These are phyloP conservation scores for Pseudoatta argentina DNA, from an alignment of 1,140 invertebrate genomes.

Conservation along the genomic window DNA sequence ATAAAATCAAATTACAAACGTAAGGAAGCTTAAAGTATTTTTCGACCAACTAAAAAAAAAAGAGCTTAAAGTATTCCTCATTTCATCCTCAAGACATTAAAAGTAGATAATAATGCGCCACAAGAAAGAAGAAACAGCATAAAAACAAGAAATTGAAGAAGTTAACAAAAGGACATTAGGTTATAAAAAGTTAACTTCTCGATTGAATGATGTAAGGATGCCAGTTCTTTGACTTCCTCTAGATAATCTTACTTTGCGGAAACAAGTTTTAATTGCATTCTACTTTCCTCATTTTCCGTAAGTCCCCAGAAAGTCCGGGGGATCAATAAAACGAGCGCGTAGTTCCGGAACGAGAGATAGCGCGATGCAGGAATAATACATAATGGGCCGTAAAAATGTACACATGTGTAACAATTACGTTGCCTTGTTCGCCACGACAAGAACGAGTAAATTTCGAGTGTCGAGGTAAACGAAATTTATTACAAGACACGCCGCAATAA, in stretches of 20 bases:
- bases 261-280: constrained; percentile 61
- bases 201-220: constrained; percentile 44
- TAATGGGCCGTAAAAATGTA: constrained; percentile 64
- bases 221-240: constrained; percentile 30
- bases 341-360: constrained; percentile 60
- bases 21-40: constrained; percentile 21
- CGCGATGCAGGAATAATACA: constrained; percentile 53
- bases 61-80: neutral
- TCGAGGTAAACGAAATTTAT: constrained; percentile 72
- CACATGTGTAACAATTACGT: constrained; percentile 71
- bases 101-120: neutral
- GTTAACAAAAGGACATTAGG: neutral
- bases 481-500: constrained; percentile 69
- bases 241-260: constrained; percentile 41
- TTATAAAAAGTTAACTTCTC: constrained; percentile 26
- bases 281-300: constrained; percentile 59
- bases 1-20: constrained; percentile 13
- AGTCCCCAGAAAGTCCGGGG: constrained; percentile 17
- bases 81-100: neutral
- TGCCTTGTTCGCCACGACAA: constrained; percentile 24
- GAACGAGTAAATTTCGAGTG: constrained; percentile 66
- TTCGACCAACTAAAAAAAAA: neutral
- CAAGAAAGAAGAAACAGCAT: neutral
- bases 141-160: neutral
- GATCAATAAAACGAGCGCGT: constrained; percentile 65